phyloP scores from a whole-genome alignment of 2,113 vertebrate species.

The Meriones unguiculatus region DNA sequence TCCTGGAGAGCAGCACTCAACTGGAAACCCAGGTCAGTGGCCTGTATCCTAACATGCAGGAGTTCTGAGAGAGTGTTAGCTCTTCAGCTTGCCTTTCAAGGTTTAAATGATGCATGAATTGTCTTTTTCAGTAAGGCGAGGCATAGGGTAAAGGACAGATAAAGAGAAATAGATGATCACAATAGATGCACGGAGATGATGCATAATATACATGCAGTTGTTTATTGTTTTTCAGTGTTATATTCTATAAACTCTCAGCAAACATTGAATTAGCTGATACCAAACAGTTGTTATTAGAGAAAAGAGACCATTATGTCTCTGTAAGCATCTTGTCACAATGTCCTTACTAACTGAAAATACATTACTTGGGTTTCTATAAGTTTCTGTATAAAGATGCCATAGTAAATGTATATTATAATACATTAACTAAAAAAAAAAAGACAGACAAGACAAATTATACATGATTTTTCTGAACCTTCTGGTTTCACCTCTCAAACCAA shows the following conservation, averaged over 20 bases:
- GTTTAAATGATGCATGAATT: neutral
- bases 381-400: neutral
- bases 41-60: neutral
- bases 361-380: neutral
- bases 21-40: neutral
- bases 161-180: neutral
- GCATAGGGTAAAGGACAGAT: neutral
- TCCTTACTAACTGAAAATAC: constrained; percentile 9
- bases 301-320: neutral
- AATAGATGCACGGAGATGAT: neutral
- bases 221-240: neutral
- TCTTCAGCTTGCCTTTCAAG: neutral
- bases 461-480: neutral
- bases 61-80: neutral
- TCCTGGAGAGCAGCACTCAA: neutral
- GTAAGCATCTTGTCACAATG: neutral
- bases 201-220: neutral
- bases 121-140: neutral
- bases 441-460: neutral
- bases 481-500: neutral
- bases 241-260: neutral
- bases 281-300: neutral
- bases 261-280: neutral
- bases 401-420: neutral
- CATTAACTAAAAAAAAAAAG: neutral